Evolutionary conservation across 37 sponge, comb jelly and placozoan species (phyloP), one percentile per base, ranked within the genome.

Genomic region (Dysidea cf. avara): DNA sequence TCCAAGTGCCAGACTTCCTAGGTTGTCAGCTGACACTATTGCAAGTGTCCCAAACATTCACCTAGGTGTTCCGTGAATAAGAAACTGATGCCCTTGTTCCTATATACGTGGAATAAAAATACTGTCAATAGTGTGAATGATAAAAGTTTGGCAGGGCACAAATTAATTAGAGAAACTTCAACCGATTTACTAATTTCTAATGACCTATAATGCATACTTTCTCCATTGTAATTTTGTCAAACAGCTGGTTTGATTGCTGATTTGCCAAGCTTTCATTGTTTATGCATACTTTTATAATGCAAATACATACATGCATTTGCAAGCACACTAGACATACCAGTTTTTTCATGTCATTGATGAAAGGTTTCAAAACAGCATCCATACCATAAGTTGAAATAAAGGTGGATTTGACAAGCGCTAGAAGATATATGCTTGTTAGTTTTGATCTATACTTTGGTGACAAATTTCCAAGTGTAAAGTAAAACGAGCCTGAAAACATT

Each of bases 401-500:
- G 18, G 28, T 30, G 4, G 39, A 39, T 17, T 57, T 66, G 9
- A 47, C 66, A 46, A 81, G 18, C 39, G 47, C 26, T 0, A 81
- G 25, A 12, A 80, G 65, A 7, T 80, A 55, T 17, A 80, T 80
- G 21, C 7, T 39, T 1, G 28, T 12, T 1, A 80, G 18, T 39
- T 59, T 61, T 18, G 72, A 71, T 53, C 81, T 18, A 33, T 36
- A 56, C 40, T 69, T 22, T 32, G 72, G 81, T 13, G 5, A 24
- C 0, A 80, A 1, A 22, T 80, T 80, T 20, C 81, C 81, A 59
- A 70, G 63, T 2, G 46, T 47, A 55, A 51, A 80, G 48, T 80
- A 80, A 54, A 80, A 80, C 17, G 46, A 17, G 5, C 72, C 81
- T 80, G 38, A 33, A 56, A 6, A 24, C 20, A 56, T 56, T 56